Percentiles rank a stretch among this genome's conserved stretches.
These are phyloP conservation scores for Nyctibius bracteatus DNA, from an alignment of 2,113 vertebrate species.

Conservation along the genomic window DNA sequence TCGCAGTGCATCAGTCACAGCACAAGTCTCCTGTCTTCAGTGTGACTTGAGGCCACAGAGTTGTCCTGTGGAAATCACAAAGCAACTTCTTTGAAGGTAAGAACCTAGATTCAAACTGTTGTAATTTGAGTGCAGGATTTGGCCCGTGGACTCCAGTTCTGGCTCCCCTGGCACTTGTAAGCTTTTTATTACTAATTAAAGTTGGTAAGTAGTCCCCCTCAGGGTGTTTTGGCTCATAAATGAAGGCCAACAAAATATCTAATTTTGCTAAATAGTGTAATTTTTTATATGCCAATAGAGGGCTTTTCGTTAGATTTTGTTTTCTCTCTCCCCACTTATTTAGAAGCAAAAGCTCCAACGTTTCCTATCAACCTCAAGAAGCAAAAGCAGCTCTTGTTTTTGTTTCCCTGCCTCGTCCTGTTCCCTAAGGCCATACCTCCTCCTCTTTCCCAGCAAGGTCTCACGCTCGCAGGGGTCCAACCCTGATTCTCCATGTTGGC, in stretches of 20 bases:
- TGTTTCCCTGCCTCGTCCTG: not conserved
- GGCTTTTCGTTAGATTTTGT: constrained; percentile 45
- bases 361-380: constrained; percentile 13
- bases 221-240: constrained; percentile 64
- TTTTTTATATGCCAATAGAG: constrained; percentile 61
- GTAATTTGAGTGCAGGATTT: not conserved
- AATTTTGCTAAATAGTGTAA: constrained; percentile 63
- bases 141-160: constrained; percentile 23
- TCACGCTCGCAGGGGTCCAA: rapidly evolving
- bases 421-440: not conserved
- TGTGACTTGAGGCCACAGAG: not conserved
- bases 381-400: not conserved
- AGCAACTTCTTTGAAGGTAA: not conserved
- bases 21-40: not conserved
- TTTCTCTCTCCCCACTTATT: constrained; percentile 33
- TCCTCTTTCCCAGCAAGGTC: not conserved
- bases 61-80: not conserved
- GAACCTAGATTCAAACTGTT: not conserved
- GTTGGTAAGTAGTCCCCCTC: constrained; percentile 58
- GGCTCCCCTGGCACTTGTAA: constrained; percentile 51
- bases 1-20: not conserved
- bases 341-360: not conserved
- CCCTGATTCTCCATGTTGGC: rapidly evolving
- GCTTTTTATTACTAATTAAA: constrained; percentile 66
- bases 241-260: constrained; percentile 63